Conservation (phyloP, 2,888 invertebrate genomes). For the Patella caerulea region DNA sequence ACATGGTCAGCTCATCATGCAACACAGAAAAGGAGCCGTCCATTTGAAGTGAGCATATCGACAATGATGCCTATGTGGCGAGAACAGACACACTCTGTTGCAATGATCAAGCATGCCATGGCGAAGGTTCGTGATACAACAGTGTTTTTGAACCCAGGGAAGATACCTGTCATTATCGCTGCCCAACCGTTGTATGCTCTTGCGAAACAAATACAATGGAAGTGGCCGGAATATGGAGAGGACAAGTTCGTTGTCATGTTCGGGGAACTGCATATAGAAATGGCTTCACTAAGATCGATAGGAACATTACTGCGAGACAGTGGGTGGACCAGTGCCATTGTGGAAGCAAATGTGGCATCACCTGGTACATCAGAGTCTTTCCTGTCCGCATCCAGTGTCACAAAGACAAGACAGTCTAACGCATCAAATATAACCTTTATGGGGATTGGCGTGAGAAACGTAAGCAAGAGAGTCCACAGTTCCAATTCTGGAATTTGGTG, state of each 20-base stretch:
- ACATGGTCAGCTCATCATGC: constrained; percentile 22
- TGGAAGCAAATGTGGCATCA: constrained; percentile 13
- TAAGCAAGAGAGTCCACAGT: no score
- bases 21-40: neutral
- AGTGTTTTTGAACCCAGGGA: neutral
- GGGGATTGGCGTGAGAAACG: no score
- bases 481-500: no score
- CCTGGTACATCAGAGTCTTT: constrained; percentile 27
- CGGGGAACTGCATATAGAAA: constrained; percentile 21
- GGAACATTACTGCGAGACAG: constrained; percentile 15
- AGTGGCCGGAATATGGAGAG: constrained; percentile 27
- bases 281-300: constrained; percentile 18
- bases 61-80: neutral
- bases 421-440: no score
- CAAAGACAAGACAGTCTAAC: constrained; percentile 22
- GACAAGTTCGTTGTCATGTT: constrained; percentile 17
- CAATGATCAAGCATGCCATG: constrained; percentile 35
- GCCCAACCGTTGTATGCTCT: constrained; percentile 27
- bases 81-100: neutral
- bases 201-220: constrained; percentile 25
- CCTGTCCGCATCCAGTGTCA: constrained; percentile 18
- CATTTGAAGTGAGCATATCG: constrained; percentile 21
- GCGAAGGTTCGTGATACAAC: neutral
- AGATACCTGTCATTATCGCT: constrained; percentile 2
- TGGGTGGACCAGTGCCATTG: constrained; percentile 26